Evolutionary conservation across 92 coral and sea anemone species (phyloP).

Genomic region (Parazoanthus atlanticus): DNA sequence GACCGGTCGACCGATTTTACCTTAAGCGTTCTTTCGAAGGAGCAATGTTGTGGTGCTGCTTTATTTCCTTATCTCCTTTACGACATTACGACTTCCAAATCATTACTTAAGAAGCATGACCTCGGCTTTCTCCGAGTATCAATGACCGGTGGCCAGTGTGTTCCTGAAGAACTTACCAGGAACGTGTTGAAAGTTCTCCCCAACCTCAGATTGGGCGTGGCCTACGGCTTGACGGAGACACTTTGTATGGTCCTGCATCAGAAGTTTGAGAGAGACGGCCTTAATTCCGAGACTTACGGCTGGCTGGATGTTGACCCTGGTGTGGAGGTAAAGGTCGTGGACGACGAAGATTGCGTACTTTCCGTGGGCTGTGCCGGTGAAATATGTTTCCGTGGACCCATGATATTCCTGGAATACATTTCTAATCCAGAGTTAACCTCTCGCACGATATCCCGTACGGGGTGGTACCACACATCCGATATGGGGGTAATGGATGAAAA

Average conservation of each 20-base stretch:
- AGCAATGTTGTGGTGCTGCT: background rate
- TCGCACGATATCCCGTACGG: constrained; percentile 35
- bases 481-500: constrained; percentile 44
- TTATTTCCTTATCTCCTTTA: constrained; percentile 8
- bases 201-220: background rate
- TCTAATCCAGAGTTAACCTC: constrained; percentile 29
- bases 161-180: constrained; percentile 12
- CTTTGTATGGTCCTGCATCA: background rate
- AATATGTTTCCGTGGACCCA: constrained; percentile 36
- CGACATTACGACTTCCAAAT: background rate
- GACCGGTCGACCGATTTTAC: constrained; percentile 23
- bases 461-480: constrained; percentile 53
- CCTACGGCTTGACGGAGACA: constrained; percentile 5
- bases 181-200: background rate
- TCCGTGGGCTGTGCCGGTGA: constrained; percentile 47
- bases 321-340: constrained; percentile 41
- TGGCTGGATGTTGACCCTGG: constrained; percentile 30
- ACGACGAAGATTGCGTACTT: constrained; percentile 21
- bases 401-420: constrained; percentile 41
- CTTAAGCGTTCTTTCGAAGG: background rate
- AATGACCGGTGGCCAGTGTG: constrained; percentile 20
- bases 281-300: constrained; percentile 9
- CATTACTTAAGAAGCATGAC: constrained; percentile 23
- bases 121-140: background rate
- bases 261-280: background rate